Evolutionary conservation across 2,113 vertebrate species (phyloP).

Genomic region (Turnix velox): DNA sequence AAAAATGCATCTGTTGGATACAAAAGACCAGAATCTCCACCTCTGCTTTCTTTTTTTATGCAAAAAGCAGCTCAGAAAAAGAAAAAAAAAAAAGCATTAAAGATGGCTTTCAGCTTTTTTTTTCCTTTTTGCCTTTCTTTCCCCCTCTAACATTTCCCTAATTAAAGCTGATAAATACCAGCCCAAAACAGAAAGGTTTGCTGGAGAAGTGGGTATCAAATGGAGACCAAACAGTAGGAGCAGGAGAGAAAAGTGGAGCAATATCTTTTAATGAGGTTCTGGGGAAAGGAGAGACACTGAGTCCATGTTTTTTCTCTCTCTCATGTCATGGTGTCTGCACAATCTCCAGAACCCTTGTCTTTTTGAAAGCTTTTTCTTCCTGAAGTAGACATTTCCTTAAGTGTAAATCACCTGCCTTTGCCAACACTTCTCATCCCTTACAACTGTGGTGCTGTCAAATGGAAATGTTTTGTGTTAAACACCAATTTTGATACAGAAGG

Average conservation of each 20-base stretch:
- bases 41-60: background rate
- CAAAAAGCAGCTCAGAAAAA: background rate
- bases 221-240: background rate
- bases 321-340: background rate
- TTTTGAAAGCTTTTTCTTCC: background rate
- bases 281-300: background rate
- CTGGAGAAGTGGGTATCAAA: background rate
- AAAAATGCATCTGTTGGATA: background rate
- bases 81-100: background rate
- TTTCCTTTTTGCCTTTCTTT: background rate
- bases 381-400: background rate
- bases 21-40: background rate
- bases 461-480: background rate
- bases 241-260: background rate
- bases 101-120: background rate
- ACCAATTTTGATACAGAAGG: accelerated
- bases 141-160: background rate
- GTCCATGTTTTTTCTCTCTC: background rate
- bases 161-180: background rate
- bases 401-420: background rate
- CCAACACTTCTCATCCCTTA: background rate
- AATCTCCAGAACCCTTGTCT: too few relatives aligned
- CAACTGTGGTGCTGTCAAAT: background rate
- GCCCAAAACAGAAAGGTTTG: background rate
- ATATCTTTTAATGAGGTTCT: background rate